These are phyloP conservation scores for Cyanoramphus novaezelandiae DNA, from an alignment of 2,113 vertebrate genomes.

Conservation along the genomic window DNA sequence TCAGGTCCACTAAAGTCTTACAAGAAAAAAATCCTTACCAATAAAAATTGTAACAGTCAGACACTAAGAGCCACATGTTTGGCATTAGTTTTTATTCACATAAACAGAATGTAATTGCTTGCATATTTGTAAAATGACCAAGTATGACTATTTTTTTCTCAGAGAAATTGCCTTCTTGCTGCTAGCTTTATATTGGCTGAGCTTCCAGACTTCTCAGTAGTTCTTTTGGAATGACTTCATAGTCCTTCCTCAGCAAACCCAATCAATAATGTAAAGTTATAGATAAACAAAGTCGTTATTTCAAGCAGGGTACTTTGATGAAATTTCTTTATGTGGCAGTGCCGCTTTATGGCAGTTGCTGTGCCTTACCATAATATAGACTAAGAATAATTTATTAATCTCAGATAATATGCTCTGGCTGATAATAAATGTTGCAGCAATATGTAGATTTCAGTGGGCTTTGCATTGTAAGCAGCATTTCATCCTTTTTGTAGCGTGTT, in stretches of 20 bases:
- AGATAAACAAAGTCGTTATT: conserved; percentile 50
- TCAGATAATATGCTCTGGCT: conserved; percentile 11
- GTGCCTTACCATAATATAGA: neutral
- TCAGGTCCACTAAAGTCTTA: neutral
- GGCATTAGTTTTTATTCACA: neutral
- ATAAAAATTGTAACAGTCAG: neutral
- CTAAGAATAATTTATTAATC: conserved; percentile 42
- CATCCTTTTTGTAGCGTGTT: neutral
- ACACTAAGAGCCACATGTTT: neutral
- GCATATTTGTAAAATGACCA: conserved; percentile 11
- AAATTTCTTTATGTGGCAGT: neutral
- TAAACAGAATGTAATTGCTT: neutral
- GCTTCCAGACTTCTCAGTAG: neutral
- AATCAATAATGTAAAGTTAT: conserved; percentile 36
- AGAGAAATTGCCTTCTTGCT: neutral
- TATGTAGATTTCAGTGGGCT: conserved; percentile 21
- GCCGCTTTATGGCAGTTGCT: conserved; percentile 1
- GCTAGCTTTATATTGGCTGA: neutral
- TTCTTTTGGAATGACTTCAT: conserved; percentile 4
- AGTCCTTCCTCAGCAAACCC: conserved; percentile 5
- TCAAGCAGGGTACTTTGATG: neutral
- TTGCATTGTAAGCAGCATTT: conserved; percentile 18
- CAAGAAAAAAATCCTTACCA: neutral
- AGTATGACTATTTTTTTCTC: conserved; percentile 20
- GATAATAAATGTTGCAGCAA: conserved; percentile 20